Evolutionary conservation across 1,140 invertebrate species (phyloP).

Genomic region (Pteromalus puparum): DNA sequence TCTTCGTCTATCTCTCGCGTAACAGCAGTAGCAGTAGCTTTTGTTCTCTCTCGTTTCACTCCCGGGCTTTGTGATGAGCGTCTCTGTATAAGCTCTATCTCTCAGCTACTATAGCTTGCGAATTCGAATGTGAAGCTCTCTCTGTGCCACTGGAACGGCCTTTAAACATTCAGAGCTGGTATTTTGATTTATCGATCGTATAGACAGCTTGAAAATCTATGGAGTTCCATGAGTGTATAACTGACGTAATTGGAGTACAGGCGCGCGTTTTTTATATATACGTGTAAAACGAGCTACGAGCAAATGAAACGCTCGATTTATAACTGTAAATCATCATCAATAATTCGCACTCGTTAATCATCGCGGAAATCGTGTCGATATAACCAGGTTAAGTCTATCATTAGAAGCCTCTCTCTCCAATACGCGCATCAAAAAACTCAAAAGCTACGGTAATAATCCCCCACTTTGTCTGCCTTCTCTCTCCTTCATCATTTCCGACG

Average conservation of each 20-base stretch:
- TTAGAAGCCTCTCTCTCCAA: no score
- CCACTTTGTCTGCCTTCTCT: not conserved
- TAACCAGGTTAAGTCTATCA: not conserved
- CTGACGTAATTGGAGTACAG: no score
- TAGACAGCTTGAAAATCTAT: not conserved
- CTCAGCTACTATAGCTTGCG: not conserved
- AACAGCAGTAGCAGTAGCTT: not conserved
- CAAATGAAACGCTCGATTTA: not conserved
- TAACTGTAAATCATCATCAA: not conserved
- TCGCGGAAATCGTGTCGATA: not conserved
- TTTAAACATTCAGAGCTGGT: not conserved
- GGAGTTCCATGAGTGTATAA: no score
- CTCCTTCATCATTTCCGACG: conserved; percentile 23
- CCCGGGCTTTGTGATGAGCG: not conserved
- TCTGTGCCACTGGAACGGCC: not conserved
- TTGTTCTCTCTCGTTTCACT: not conserved
- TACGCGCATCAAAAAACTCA: not conserved
- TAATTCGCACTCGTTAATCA: conserved; percentile 1
- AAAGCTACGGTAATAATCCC: no score
- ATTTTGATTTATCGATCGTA: not conserved
- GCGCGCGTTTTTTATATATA: no score
- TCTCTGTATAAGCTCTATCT: not conserved
- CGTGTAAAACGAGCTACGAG: no score
- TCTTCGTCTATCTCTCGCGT: not conserved
- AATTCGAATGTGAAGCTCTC: no score